Evolutionary conservation across 2,888 invertebrate species (phyloP).

Genomic region (Alviniconcha strummeri): DNA sequence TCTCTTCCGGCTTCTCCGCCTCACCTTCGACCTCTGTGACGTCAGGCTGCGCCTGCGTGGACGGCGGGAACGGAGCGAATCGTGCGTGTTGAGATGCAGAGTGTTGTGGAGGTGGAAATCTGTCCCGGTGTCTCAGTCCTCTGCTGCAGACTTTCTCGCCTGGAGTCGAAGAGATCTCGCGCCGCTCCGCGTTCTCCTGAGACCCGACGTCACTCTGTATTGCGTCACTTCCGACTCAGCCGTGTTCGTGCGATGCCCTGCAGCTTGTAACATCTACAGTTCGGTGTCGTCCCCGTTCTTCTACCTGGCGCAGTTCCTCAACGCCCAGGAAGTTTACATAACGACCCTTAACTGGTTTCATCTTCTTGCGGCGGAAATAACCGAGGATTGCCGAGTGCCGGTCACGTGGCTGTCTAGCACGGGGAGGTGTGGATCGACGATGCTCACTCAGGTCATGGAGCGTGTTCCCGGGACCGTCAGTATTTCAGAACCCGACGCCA

Average conservation of each 20-base stretch:
- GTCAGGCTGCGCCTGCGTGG: too few relatives aligned
- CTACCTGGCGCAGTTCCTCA: conserved; percentile 48
- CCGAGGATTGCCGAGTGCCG: conserved; percentile 44
- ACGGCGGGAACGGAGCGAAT: too few relatives aligned
- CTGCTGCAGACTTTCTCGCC: background rate
- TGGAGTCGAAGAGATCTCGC: background rate
- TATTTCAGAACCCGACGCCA: conserved; percentile 49
- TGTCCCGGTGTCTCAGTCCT: background rate
- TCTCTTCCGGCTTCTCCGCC: too few relatives aligned
- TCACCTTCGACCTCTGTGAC: too few relatives aligned
- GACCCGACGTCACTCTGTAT: background rate
- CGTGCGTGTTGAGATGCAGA: background rate
- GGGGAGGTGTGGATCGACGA: conserved; percentile 55
- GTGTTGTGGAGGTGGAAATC: conserved; percentile 6
- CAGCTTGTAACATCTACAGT: conserved; percentile 42
- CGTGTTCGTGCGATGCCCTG: conserved; percentile 25
- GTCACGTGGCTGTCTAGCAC: conserved; percentile 50
- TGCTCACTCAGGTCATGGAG: conserved; percentile 50
- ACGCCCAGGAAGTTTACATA: conserved; percentile 42
- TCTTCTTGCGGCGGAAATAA: conserved; percentile 36
- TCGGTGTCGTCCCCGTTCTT: conserved; percentile 45
- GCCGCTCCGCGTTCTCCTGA: background rate
- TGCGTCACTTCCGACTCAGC: background rate
- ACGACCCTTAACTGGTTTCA: conserved; percentile 46
- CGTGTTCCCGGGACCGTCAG: conserved; percentile 44